phyloP scores from a whole-genome alignment of 64 coral and sea anemone genomes.

The Montipora sp. region DNA sequence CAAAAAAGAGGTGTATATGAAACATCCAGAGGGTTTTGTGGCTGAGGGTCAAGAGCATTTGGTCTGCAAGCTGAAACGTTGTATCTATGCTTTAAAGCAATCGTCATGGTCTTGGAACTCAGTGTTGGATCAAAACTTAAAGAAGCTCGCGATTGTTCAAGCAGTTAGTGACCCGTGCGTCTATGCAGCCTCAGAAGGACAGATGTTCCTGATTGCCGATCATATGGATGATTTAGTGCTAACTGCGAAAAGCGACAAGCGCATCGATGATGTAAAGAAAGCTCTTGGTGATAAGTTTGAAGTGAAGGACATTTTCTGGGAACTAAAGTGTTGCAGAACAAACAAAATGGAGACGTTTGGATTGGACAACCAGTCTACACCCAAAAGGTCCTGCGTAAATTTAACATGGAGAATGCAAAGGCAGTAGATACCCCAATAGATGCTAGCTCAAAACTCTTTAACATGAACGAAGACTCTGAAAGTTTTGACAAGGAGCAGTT shows the following conservation, averaged over 20 bases:
- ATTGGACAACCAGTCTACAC: slow-evolving; percentile 40
- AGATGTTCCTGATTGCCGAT: slow-evolving; percentile 62
- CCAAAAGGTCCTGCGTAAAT: slow-evolving; percentile 21
- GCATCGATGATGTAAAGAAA: slow-evolving; percentile 56
- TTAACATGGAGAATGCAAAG: slow-evolving; percentile 38
- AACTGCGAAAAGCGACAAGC: slow-evolving; percentile 32
- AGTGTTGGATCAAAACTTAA: slow-evolving; percentile 51
- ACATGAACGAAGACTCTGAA: slow-evolving; percentile 14
- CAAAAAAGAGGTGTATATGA: slow-evolving; percentile 66
- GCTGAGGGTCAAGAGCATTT: slow-evolving; percentile 26
- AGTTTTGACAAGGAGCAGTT: slow-evolving; percentile 12
- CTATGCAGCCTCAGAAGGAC: slow-evolving; percentile 41
- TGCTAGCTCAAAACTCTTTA: slow-evolving; percentile 13
- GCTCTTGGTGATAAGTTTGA: slow-evolving; percentile 29
- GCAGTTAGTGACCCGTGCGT: slow-evolving; percentile 61
- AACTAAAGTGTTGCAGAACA: slow-evolving; percentile 41
- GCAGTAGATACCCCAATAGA: slow-evolving; percentile 13
- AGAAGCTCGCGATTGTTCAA: slow-evolving; percentile 24
- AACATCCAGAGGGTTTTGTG: slow-evolving; percentile 67
- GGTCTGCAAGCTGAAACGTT: slow-evolving; percentile 38
- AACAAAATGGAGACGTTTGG: slow-evolving; percentile 32
- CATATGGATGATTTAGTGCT: slow-evolving; percentile 64
- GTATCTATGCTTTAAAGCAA: slow-evolving; percentile 54
- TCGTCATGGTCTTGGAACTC: slow-evolving; percentile 50
- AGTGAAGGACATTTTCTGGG: slow-evolving; percentile 78